A percentile compares a stretch with the other conserved stretches of the same genome.
phyloP scores from a whole-genome alignment of 2,797 vertebrate genomes.

The Cossypha niveicapilla region DNA sequence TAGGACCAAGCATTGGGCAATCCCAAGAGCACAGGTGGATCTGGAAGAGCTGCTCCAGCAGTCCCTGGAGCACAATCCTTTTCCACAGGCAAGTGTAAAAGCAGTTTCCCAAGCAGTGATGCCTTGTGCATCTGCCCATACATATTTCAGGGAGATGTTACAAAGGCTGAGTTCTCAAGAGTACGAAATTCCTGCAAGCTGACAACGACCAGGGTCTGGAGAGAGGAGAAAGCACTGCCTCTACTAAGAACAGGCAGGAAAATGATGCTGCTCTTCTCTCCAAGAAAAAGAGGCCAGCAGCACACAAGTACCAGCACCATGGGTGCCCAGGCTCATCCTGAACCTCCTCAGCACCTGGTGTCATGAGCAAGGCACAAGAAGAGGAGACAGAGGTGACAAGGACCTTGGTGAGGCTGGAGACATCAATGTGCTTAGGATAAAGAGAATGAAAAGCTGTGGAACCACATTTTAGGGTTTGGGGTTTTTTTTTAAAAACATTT shows the following conservation, averaged over 20 bases:
- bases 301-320: rapidly evolving
- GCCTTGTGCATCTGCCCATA: neutral
- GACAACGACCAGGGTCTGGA: neutral
- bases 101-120: neutral
- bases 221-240: neutral
- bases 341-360: neutral
- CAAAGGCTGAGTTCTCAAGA: neutral
- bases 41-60: neutral
- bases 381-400: neutral
- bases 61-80: neutral
- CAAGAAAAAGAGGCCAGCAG: neutral
- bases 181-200: neutral
- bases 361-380: rapidly evolving
- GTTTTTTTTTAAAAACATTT: rapidly evolving
- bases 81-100: neutral
- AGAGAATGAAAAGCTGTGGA: neutral
- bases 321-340: neutral
- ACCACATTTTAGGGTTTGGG: rapidly evolving
- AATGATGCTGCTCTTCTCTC: neutral
- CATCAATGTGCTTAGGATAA: neutral
- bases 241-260: neutral
- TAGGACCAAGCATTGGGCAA: neutral
- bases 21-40: neutral
- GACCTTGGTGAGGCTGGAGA: neutral
- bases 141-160: neutral